Base-by-base conservation (phyloP, 2,888 invertebrate genomes). In the Aleiodes alternator region DNA sequence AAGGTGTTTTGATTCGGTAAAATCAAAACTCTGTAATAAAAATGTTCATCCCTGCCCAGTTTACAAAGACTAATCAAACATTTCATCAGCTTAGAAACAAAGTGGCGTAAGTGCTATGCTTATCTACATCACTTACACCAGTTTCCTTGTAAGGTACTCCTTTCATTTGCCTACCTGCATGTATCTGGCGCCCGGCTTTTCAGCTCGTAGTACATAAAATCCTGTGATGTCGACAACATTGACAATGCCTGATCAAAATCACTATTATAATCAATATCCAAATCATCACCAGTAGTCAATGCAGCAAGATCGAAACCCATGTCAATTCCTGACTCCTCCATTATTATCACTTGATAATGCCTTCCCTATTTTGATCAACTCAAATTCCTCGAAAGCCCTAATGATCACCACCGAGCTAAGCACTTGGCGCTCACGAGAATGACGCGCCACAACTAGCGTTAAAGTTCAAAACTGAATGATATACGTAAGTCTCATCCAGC, bases 311-410 rank as follows among this genome's bases (percentile, higher is more conserved):
- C 93, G 85, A 92, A 93, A 78, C 91, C 93, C 91, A 93, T 92
- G 85, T 93, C 93, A 82, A 93, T 92, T 81, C 93, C 93, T 83
- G 93, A 93, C 88, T 93, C 93, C 89, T 93, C 92, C 92, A 92
- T 92, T 73, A 72, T 76, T 8, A 53, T 72, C 23, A 16, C 31
- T 50, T 23, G 2, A 23, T 23, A 23, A 23, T 23, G 23, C 2
- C 23, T 66, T 48, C 0, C 31, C 7, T 29, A 43, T 16, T 56
- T 14, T 43, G 0, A 43, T 61, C n/a, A 16, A 38, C 38, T 29
- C 23, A 55, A 59, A 14, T 51, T 61, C 51, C 12, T 34, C 2
- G 7, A 48, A 64, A 38, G 8, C 6, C 56, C 12, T n/a, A n/a
- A 61, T 14, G 14, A 64, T 48, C 16, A 43, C 43, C 14, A 38